These are phyloP conservation scores for Chloroceryle amazona DNA, from an alignment of 2,797 vertebrate genomes.

Conservation along the genomic window DNA sequence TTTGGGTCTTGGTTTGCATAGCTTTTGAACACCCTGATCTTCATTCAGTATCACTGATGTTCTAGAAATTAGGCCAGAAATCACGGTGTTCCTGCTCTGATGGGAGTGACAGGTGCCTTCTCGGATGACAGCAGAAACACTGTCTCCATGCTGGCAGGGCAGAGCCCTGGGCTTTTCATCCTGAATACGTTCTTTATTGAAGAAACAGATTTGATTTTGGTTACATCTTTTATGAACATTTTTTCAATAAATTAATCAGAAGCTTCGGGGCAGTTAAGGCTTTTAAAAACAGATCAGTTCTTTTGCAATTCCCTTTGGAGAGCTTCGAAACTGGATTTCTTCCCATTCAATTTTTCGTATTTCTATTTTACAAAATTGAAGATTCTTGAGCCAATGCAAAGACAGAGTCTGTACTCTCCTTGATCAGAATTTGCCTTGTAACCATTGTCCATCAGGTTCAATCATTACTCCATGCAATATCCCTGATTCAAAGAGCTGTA, in stretches of 20 bases:
- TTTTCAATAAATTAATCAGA: conserved; percentile 68
- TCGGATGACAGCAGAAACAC: not conserved
- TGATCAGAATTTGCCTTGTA: not conserved
- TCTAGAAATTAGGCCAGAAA: conserved; percentile 56
- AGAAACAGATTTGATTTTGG: conserved; percentile 34
- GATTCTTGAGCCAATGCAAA: not conserved
- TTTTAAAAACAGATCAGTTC: conserved; percentile 49
- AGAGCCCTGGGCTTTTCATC: conserved; percentile 39
- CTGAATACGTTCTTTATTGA: not conserved
- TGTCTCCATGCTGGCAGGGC: not conserved
- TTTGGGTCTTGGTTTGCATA: conserved; percentile 14
- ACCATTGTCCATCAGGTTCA: fast-evolving
- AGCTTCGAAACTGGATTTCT: conserved; percentile 38
- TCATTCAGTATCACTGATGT: not conserved
- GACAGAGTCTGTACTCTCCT: not conserved
- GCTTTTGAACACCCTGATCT: not conserved
- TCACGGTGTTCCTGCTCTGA: not conserved
- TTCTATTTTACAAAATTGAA: conserved; percentile 44
- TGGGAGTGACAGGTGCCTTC: conserved; percentile 41
- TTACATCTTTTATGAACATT: conserved; percentile 53
- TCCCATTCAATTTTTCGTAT: conserved; percentile 23
- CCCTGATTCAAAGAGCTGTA: not conserved
- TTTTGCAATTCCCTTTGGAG: conserved; percentile 28
- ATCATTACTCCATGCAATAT: not conserved
- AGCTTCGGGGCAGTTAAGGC: conserved; percentile 28